Evolutionary conservation across 37 sponge, comb jelly and placozoan species (phyloP), one percentile per base, ranked within the genome.

Genomic region (Ephydatia muelleri): DNA sequence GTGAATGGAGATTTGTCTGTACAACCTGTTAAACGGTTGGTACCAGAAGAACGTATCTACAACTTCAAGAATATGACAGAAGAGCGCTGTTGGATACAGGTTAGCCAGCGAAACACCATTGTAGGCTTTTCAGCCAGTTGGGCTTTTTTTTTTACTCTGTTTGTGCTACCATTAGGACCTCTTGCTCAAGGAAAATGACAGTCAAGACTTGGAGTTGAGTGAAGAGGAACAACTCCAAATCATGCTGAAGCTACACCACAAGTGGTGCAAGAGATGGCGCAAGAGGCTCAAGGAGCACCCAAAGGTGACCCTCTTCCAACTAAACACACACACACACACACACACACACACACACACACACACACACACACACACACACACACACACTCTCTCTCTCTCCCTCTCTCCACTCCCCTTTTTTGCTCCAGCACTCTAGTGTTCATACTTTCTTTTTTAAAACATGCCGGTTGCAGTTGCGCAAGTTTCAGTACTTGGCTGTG

Each of bases 1-100:
- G 57, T 57, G 16, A 57, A 11, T 21, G 57, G 19, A 57, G 57
- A 21, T 1, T 1, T 57, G 57, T 57, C 57, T 57, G 57, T 57
- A 14, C 57, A 57, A 21, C 57, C 57, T 57, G 57, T 57, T 57
- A 57, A 57, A 57, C 57, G 57, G 57, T 14, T 34, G 25, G 69
- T 28, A 5, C 27, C 28, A 14, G 65, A 67, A 6, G 5, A 36
- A 5, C 72, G 64, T 5, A 27, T 81, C 16, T 91, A 81, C 75
- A 91, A 91, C 75, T 91, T 91, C 78, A 38, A 73, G 13, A 34
- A 73, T 49, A 80, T 91, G 37, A 86, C 91, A 31, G 83, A 73
- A 23, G 91, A 91, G 37, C 36, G 91, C 48, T 57, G 83, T 79
- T 91, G 91, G 91, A 75, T 91, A 27, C 76, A 91, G 79, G 91